phyloP scores from a whole-genome alignment of 2,113 vertebrate species.

The Mirza zaza region DNA sequence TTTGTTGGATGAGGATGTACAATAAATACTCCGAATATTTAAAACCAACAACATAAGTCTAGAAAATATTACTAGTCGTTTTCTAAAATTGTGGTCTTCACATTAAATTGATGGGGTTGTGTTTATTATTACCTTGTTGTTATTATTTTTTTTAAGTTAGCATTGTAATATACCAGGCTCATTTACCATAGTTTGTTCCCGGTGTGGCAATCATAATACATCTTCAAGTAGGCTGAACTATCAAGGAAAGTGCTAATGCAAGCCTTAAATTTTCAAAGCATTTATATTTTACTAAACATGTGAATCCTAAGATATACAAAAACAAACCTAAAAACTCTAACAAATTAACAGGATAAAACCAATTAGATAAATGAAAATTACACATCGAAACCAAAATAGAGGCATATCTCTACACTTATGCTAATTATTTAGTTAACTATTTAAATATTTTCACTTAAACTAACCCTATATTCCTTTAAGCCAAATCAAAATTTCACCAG shows the following conservation, averaged over 20 bases:
- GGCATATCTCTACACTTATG: not conserved
- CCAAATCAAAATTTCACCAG: slow-evolving; percentile 49
- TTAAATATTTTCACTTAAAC: slow-evolving; percentile 46
- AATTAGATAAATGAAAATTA: not conserved
- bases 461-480: slow-evolving; percentile 9
- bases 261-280: not conserved
- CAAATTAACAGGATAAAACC: slow-evolving; percentile 33
- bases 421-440: not conserved
- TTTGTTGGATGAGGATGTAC: not conserved
- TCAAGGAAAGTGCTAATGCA: not conserved
- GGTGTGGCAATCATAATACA: not conserved
- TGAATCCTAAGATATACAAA: slow-evolving; percentile 14
- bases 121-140: not conserved
- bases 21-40: not conserved
- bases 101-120: not conserved
- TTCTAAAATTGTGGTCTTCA: not conserved
- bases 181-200: not conserved
- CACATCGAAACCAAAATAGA: not conserved
- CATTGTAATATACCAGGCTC: not conserved
- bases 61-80: not conserved
- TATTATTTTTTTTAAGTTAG: not conserved
- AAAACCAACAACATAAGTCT: slow-evolving; percentile 7
- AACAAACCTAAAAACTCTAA: slow-evolving; percentile 3
- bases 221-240: not conserved
- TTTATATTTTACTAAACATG: not conserved